A percentile compares a stretch with the other conserved stretches of the same genome.
These are phyloP conservation scores for Nomada hirtipes DNA, from an alignment of 2,888 invertebrate species.

Conservation along the genomic window DNA sequence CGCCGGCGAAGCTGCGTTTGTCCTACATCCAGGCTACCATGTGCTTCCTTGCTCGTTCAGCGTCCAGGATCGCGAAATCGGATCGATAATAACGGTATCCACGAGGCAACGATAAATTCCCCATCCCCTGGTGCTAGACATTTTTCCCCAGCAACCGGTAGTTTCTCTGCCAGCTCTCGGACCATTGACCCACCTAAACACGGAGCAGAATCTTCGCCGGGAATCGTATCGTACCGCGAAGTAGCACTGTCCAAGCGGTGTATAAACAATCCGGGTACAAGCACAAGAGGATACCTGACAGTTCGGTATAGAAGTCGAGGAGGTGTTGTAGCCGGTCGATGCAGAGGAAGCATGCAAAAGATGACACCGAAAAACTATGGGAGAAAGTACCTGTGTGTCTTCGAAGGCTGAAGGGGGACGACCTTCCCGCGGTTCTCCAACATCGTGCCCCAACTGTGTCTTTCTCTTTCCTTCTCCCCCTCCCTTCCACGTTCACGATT, in stretches of 20 bases:
- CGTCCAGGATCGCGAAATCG: conserved; percentile 43
- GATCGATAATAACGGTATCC: conserved; percentile 56
- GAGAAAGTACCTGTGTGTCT: conserved; percentile 74
- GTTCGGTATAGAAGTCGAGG: conserved; percentile 8
- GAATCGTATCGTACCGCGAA: conserved; percentile 40
- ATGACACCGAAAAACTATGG: conserved; percentile 71
- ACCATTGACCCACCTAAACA: conserved; percentile 61
- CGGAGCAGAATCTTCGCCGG: conserved; percentile 16
- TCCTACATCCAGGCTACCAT: background rate
- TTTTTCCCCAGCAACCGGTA: conserved; percentile 35
- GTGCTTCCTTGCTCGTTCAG: conserved; percentile 18
- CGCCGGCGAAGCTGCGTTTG: background rate
- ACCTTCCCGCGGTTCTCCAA: conserved; percentile 68
- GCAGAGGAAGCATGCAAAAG: conserved; percentile 60
- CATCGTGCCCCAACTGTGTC: conserved; percentile 62
- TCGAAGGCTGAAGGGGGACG: conserved; percentile 64
- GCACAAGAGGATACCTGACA: conserved; percentile 29
- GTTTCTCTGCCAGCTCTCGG: conserved; percentile 40
- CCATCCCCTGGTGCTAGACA: background rate
- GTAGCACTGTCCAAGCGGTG: conserved; percentile 32
- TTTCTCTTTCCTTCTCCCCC: conserved; percentile 61
- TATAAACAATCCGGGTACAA: conserved; percentile 59
- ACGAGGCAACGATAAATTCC: conserved; percentile 44
- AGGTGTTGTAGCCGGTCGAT: conserved; percentile 46
- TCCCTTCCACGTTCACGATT: conserved; percentile 29